Conservation (phyloP, 2,113 vertebrate genomes). For the Paralichthys olivaceus region DNA sequence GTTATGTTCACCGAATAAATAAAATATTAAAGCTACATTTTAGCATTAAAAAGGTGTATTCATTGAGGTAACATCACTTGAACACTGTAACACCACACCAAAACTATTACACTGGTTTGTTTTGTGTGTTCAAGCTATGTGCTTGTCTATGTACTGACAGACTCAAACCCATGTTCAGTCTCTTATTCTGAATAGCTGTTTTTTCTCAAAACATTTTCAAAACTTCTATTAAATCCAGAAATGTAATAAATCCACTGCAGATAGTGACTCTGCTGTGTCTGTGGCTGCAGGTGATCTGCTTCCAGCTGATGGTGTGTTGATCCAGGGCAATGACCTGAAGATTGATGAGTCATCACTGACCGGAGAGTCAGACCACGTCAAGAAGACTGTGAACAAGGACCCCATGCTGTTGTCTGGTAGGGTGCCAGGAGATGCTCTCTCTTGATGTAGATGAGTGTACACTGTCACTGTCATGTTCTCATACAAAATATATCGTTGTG, state of each 20-base stretch:
- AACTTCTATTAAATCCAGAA: no score
- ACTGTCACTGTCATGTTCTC: not conserved
- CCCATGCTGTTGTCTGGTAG: slow-evolving; percentile 98
- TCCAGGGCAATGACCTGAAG: slow-evolving; percentile 98
- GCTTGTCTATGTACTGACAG: no score
- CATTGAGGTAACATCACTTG: no score
- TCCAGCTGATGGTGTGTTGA: slow-evolving; percentile 94
- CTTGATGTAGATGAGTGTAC: not conserved
- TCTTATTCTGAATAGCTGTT: no score
- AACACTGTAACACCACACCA: no score
- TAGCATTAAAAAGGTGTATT: no score
- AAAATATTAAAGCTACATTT: no score
- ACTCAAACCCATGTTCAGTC: no score
- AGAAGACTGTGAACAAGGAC: slow-evolving; percentile 94
- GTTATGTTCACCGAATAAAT: no score
- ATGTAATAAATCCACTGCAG: not conserved
- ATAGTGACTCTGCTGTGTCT: not conserved
- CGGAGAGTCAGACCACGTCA: slow-evolving; percentile 97
- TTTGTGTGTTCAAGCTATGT: no score
- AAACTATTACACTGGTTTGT: no score
- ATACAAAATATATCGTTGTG: not conserved
- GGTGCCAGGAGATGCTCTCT: slow-evolving; percentile 16
- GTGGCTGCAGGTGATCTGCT: slow-evolving; percentile 91
- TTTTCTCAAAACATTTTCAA: no score
- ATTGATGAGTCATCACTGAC: slow-evolving; percentile 99